Base-by-base conservation (phyloP, 2,113 vertebrate species). In the Notiomystis cincta region DNA sequence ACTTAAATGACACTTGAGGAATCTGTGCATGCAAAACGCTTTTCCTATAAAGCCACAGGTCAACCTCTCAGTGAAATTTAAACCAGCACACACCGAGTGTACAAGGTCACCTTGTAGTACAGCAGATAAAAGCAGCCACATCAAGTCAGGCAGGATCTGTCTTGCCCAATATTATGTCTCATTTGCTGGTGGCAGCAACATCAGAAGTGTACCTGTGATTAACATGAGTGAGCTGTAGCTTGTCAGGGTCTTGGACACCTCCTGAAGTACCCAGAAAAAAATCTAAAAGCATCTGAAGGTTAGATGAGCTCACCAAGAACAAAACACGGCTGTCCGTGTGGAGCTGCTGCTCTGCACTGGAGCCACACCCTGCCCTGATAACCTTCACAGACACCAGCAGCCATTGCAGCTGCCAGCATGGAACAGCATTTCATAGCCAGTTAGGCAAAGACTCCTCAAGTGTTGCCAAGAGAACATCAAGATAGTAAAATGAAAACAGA, bases 1-100 rank as follows among this genome's bases (percentile, higher is more conserved):
- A 37, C 15, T 84, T 84, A 91, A 89, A 78, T 47, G 28, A 71
- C 7, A 57, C 47, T 56, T 56, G 18, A 91, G 12, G 25, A 89
- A 66, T 60, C 24, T 73, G 42, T 56, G 28, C 9, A 31, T 37
- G 28, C 64, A 78, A 89, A 88, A 67, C 62, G 12, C 16, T 65
- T 76, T 87, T 92, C 38, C 31, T 77, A 4, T 65, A 87, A 94
- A 96, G 27, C 31, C 50, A 67, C 19, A 50, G 16, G 13, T 85
- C 23, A 69, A 7, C 31, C 27, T 79, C 48, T 86, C 21, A 15
- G 21, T 82, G 78, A 89, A 87, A 94, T 75, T 81, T 60, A 67
- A 83, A 75, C 77, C 3, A 1, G 8, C 21, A 20, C 3, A 33
- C 11, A 67, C 1, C 0, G 0, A 10, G 9, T 17, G 15, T 62